Conservation (phyloP, 2,888 invertebrate genomes). For the Schizotus pectinicornis region DNA sequence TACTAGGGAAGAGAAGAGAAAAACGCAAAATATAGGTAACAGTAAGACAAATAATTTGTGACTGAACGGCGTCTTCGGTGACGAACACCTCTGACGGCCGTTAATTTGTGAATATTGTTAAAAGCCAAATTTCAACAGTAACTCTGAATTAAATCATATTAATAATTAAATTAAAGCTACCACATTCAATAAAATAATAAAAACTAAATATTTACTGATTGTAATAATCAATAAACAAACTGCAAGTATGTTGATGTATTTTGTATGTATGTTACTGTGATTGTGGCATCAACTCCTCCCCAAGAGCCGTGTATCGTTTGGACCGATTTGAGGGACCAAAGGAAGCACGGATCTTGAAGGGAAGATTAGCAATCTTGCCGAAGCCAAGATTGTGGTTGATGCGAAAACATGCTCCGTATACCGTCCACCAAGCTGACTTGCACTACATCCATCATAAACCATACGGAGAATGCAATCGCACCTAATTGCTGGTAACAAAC, state of each 20-base stretch:
- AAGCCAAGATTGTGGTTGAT: constrained; percentile 22
- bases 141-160: constrained; percentile 52
- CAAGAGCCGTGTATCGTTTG: constrained; percentile 5
- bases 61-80: constrained; percentile 31
- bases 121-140: constrained; percentile 55
- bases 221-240: constrained; percentile 52
- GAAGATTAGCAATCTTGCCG: constrained; percentile 24
- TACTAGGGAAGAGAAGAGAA: constrained; percentile 61
- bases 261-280: constrained; percentile 58
- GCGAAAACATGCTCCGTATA: constrained; percentile 23
- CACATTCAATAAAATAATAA: constrained; percentile 56
- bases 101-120: constrained; percentile 35
- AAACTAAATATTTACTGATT: constrained; percentile 54
- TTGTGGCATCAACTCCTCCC: constrained; percentile 45
- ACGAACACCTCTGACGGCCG: constrained; percentile 31
- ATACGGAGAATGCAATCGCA: constrained; percentile 20
- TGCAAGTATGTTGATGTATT: constrained; percentile 57
- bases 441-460: constrained; percentile 11
- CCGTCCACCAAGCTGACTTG: neutral
- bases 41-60: constrained; percentile 56
- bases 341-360: constrained; percentile 22
- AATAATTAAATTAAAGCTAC: constrained; percentile 55
- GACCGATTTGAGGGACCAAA: neutral
- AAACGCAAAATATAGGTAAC: constrained; percentile 61
- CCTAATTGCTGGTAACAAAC: constrained; percentile 12